A percentile compares a stretch with the other conserved stretches of the same genome.
phyloP scores from a whole-genome alignment of 2,113 vertebrate genomes.

The Hippocampus mohnikei region DNA sequence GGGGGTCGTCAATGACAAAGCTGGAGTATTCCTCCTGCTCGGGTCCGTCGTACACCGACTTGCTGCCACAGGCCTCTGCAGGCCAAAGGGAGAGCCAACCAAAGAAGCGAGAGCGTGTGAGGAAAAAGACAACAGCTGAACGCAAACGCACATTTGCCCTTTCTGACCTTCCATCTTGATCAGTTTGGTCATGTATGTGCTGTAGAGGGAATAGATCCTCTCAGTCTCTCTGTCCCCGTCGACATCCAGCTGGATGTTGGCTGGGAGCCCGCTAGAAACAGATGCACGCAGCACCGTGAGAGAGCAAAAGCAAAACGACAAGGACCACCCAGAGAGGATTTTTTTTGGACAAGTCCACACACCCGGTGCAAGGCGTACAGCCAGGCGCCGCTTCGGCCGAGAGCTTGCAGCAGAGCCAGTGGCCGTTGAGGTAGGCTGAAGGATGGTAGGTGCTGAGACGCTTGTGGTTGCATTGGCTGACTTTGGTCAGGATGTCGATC shows the following conservation, averaged over 20 bases:
- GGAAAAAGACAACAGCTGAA: not conserved
- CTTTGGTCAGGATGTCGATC: slow-evolving; percentile 97
- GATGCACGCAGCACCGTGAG: slow-evolving; percentile 24
- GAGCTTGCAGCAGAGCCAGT: slow-evolving; percentile 96
- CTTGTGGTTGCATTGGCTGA: slow-evolving; percentile 96
- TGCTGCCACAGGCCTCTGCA: slow-evolving; percentile 95
- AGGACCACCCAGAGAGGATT: not conserved
- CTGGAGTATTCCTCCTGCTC: slow-evolving; percentile 94
- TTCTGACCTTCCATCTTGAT: slow-evolving; percentile 95
- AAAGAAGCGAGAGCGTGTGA: slow-evolving; percentile 4
- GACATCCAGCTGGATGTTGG: slow-evolving; percentile 96
- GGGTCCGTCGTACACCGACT: slow-evolving; percentile 91
- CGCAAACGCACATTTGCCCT: not conserved
- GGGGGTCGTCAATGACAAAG: slow-evolving; percentile 93
- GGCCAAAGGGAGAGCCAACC: not conserved
- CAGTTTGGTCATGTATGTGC: slow-evolving; percentile 86
- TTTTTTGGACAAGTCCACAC: slow-evolving; percentile 34
- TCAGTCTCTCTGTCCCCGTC: slow-evolving; percentile 95
- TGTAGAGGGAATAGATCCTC: slow-evolving; percentile 93
- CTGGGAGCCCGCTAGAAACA: slow-evolving; percentile 83
- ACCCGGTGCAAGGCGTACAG: slow-evolving; percentile 95
- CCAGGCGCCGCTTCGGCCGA: slow-evolving; percentile 82
- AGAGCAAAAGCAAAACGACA: slow-evolving; percentile 4
- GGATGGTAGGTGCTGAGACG: slow-evolving; percentile 93
- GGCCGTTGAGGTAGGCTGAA: slow-evolving; percentile 93